Evolutionary conservation across 2,888 invertebrate species (phyloP), one percentile per base, ranked within the genome.

Genomic region (Lasioglossum oenotherae): DNA sequence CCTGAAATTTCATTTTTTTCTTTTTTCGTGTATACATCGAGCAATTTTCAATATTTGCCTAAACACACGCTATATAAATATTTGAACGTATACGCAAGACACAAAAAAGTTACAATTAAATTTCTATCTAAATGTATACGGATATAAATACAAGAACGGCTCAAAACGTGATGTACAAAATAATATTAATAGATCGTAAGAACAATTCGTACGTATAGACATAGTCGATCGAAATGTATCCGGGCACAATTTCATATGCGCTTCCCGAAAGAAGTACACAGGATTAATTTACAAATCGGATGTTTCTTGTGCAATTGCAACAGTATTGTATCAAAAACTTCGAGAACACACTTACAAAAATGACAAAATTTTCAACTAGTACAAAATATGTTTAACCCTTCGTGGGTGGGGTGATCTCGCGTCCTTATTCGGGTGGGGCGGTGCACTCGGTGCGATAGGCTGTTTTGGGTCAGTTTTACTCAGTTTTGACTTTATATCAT

Each of bases 121-220:
- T 31, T 71, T 72, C 41, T 46, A 77, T 57, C 49, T 71, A 81
- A 76, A 82, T 80, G 49, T 64, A 80, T 82, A 71, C 49, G 49
- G 73, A 94, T 87, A 95, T 95, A 82, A 90, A 90, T 90, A 90
- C 77, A 84, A 81, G 31, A 89, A 86, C 79, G 78, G 76, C 80
- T 87, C 75, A 79, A 80, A 79, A 73, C n/a, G 14, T 35, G 69
- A 83, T 67, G 27, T 86, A 89, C 27, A 86, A 82, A 84, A 82
- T 74, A 69, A 53, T 74, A 73, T 67, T 72, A 74, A 74, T 64
- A 38, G 5, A 57, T 38, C 64, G 53, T 57, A 73, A 69, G 74
- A 64, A 35, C 31, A 14, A 16, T 57, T 49, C 64, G 53, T 64
- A 76, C 67, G 79, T 46, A 46, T 16, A 46, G 4, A 46, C 71